Conservation (phyloP, 1,140 invertebrate species). For the Caenorhabditis latens region DNA sequence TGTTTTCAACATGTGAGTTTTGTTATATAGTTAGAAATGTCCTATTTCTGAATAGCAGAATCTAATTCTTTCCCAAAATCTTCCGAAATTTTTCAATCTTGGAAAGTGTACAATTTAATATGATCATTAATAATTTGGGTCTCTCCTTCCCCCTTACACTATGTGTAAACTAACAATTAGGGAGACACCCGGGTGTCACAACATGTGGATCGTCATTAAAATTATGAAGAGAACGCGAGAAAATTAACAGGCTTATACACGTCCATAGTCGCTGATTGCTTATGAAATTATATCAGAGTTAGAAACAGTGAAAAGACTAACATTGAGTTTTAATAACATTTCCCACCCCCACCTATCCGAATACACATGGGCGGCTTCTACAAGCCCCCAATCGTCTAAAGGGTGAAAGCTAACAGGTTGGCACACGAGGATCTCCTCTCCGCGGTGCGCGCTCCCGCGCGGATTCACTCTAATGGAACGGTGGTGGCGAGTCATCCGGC, state of each 20-base stretch:
- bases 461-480: constrained; percentile 71
- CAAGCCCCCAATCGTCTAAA: constrained; percentile 63
- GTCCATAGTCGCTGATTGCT: no score
- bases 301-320: no score
- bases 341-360: neutral
- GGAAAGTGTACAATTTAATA: neutral
- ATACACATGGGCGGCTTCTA: constrained; percentile 37
- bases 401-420: constrained; percentile 72
- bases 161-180: constrained; percentile 4
- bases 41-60: neutral
- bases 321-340: no score
- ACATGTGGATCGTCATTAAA: neutral
- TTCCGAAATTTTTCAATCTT: constrained; percentile 8
- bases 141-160: neutral
- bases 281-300: no score
- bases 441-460: constrained; percentile 67
- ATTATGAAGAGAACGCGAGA: neutral
- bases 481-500: constrained; percentile 71
- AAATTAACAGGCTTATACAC: neutral
- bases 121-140: neutral
- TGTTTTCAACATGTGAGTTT: constrained; percentile 78
- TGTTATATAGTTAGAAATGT: neutral
- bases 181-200: constrained; percentile 10
- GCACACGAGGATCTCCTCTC: constrained; percentile 71
- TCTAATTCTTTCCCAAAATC: neutral